Evolutionary conservation across 2,888 invertebrate species (phyloP), one percentile per base, ranked within the genome.

Genomic region (Orchesellides sinensis): DNA sequence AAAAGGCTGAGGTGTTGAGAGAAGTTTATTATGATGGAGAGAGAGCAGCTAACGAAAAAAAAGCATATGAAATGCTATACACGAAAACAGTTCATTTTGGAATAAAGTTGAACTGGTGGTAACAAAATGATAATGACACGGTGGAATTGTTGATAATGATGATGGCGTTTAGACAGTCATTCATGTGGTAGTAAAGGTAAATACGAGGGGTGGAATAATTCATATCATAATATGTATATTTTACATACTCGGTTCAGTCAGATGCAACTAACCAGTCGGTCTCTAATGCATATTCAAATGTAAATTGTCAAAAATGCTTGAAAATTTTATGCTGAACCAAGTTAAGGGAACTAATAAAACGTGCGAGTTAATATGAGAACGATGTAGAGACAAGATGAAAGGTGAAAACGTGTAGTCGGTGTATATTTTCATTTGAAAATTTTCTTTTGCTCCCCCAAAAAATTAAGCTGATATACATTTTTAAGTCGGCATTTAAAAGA

Each of bases 401-500:
- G n/a, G n/a, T n/a, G n/a, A n/a, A n/a, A n/a, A n/a, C n/a, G n/a
- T n/a, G n/a, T n/a, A n/a, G n/a, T n/a, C n/a, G n/a, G n/a, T n/a
- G n/a, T n/a, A n/a, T n/a, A n/a, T n/a, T n/a, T 17, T 49, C 19
- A n/a, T 6, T 17, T 49, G 54, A 54, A 54, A 54, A 47, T 47
- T 5, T 5, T n/a, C 6, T 14, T 14, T 5, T 47, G n/a, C 14
- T 47, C 47, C 19, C 21, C 52, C 52, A 47, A 47, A 47, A 47
- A 47, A 8, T 17, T 47, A 14, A 47, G 17, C 47, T 14, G n/a
- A n/a, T n/a, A n/a, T n/a, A n/a, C n/a, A n/a, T n/a, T n/a, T 17
- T 52, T 23, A 21, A 6, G 68, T 68, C 68, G 49, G 68, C 68
- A 23, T 68, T n/a, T n/a, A n/a, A n/a, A n/a, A n/a, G n/a, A n/a